Conservation (phyloP, 2,113 vertebrate genomes). For the Colaptes auratus region DNA sequence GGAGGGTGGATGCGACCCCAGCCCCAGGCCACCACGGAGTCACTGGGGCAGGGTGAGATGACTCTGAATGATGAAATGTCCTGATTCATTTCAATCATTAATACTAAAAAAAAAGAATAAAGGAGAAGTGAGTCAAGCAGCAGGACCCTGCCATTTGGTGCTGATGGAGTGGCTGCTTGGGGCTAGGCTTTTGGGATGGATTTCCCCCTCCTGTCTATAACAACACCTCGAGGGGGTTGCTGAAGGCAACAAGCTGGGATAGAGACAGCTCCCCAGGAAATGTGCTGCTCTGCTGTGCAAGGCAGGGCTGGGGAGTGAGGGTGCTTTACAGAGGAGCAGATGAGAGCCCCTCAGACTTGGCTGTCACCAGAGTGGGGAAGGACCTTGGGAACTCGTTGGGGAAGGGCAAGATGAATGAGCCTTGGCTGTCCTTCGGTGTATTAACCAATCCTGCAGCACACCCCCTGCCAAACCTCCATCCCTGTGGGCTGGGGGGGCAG, state of each 20-base stretch:
- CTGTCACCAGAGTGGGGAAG: background rate
- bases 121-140: background rate
- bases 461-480: fast-evolving
- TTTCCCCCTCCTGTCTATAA: background rate
- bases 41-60: conserved; percentile 42
- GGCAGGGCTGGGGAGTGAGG: background rate
- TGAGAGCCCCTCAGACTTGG: fast-evolving
- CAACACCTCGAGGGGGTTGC: background rate
- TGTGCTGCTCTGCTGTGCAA: background rate
- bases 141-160: background rate
- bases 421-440: background rate
- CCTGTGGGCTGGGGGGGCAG: background rate
- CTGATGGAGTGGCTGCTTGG: background rate
- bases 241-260: background rate
- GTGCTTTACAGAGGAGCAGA: background rate
- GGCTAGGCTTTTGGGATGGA: conserved; percentile 10
- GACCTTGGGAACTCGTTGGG: background rate
- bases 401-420: background rate
- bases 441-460: background rate
- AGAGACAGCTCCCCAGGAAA: background rate
- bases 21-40: background rate
- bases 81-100: conserved; percentile 44
- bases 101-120: background rate
- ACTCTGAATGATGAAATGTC: background rate
- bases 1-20: background rate